Evolutionary conservation across 2,888 invertebrate genomes (phyloP).

Genomic region (Azorinus chamasolen): DNA sequence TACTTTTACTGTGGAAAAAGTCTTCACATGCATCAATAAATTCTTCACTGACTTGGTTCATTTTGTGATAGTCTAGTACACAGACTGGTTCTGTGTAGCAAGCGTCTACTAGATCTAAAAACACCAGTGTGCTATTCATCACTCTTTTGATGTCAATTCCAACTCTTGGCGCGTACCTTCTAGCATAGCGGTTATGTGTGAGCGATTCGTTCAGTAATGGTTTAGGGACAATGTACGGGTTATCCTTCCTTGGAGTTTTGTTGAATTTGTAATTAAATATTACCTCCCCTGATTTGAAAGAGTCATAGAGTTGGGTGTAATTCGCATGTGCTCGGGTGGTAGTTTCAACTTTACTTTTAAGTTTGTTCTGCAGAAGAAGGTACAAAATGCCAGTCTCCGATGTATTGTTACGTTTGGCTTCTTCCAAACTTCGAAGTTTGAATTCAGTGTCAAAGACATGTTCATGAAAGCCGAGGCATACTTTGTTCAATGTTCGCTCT

Average conservation of each 20-base stretch:
- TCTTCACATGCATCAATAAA: constrained; percentile 62
- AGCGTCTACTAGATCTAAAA: too few species aligned
- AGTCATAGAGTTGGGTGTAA: constrained; percentile 59
- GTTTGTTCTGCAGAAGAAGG: constrained; percentile 31
- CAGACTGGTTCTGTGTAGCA: constrained; percentile 26
- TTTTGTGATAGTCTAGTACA: constrained; percentile 16
- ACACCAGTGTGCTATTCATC: too few species aligned
- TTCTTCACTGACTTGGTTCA: constrained; percentile 38
- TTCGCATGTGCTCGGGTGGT: constrained; percentile 57
- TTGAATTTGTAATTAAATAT: constrained; percentile 36
- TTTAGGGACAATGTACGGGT: constrained; percentile 59
- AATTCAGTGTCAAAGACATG: constrained; percentile 61
- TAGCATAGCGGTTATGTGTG: constrained; percentile 31
- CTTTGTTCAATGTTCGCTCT: constrained; percentile 69
- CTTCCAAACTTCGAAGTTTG: constrained; percentile 20
- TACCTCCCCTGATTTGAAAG: too few species aligned
- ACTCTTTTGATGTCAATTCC: neutral
- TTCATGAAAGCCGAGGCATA: constrained; percentile 65
- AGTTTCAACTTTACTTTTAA: constrained; percentile 62
- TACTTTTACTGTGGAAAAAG: constrained; percentile 68
- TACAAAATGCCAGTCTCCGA: constrained; percentile 41
- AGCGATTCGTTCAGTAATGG: constrained; percentile 58
- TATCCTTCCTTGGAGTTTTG: constrained; percentile 35
- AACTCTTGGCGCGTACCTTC: constrained; percentile 39
- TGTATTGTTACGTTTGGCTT: constrained; percentile 13